These are phyloP conservation scores for Pristionchus japonicus DNA, from an alignment of 2,888 invertebrate species.

Conservation along the genomic window DNA sequence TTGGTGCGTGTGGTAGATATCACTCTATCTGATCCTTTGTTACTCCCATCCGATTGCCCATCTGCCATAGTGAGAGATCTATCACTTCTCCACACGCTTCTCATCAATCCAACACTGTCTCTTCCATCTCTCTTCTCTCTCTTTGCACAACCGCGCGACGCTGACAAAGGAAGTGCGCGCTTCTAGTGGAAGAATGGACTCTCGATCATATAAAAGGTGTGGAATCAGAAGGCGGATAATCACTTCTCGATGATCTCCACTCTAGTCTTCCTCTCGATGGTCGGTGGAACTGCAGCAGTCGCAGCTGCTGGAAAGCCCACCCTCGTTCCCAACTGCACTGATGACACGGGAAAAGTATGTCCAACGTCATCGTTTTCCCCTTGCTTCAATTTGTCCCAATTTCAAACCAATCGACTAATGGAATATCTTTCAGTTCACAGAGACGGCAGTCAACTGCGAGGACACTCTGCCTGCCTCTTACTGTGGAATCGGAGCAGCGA, in stretches of 20 bases:
- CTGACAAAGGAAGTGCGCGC: neutral
- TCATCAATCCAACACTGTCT: neutral
- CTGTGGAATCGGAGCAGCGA: neutral
- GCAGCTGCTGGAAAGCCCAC: neutral
- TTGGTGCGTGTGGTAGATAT: neutral
- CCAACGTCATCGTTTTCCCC: too few species aligned
- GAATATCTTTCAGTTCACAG: neutral
- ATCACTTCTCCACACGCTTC: neutral
- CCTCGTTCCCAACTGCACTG: neutral
- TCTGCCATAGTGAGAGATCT: neutral
- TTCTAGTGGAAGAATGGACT: neutral
- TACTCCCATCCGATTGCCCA: neutral
- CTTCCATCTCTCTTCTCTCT: neutral
- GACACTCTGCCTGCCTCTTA: neutral
- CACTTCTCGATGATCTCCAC: neutral
- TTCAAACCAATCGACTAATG: too few species aligned
- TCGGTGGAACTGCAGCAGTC: neutral
- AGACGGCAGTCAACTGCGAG: slow-evolving; percentile 15
- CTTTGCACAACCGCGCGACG: neutral
- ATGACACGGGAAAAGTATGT: neutral
- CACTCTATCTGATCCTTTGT: neutral
- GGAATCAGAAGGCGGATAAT: neutral
- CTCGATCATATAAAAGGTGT: neutral
- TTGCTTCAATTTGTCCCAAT: too few species aligned
- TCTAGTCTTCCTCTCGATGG: neutral